Evolutionary conservation across 2,113 vertebrate species (phyloP).

Genomic region (Burhinus bistriatus): DNA sequence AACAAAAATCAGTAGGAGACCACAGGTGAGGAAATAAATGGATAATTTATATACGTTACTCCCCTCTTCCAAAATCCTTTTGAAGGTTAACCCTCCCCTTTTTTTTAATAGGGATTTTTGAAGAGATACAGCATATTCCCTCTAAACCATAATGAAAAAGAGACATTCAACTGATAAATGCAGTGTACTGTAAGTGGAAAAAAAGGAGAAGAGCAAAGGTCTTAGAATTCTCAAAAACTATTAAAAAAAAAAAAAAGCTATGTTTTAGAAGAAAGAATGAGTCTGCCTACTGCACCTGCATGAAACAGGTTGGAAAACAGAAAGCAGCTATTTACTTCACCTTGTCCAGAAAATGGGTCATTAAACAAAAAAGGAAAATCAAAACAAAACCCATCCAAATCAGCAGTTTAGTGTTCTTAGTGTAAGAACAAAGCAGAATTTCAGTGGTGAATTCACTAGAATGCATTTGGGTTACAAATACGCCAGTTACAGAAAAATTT

Average conservation of each 20-base stretch:
- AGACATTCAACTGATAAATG: neutral
- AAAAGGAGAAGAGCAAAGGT: neutral
- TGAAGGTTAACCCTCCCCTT: neutral
- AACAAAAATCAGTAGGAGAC: neutral
- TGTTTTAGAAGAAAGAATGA: neutral
- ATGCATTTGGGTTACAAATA: neutral
- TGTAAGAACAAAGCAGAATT: neutral
- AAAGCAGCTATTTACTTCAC: neutral
- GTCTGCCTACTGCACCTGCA: neutral
- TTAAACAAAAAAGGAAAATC: neutral
- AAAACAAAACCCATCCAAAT: neutral
- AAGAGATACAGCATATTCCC: neutral
- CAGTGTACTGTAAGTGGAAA: neutral
- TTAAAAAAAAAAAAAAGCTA: neutral
- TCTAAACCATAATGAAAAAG: neutral
- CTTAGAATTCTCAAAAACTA: neutral
- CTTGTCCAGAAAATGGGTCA: neutral
- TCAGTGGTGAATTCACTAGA: neutral
- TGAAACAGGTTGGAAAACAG: neutral
- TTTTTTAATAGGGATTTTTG: neutral
- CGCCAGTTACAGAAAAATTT: neutral
- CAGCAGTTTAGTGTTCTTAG: neutral
- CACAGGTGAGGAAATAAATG: neutral
- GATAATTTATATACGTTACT: neutral
- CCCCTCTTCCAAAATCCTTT: neutral